phyloP scores from a whole-genome alignment of 2,113 vertebrate species.

The Dromaius novaehollandiae region DNA sequence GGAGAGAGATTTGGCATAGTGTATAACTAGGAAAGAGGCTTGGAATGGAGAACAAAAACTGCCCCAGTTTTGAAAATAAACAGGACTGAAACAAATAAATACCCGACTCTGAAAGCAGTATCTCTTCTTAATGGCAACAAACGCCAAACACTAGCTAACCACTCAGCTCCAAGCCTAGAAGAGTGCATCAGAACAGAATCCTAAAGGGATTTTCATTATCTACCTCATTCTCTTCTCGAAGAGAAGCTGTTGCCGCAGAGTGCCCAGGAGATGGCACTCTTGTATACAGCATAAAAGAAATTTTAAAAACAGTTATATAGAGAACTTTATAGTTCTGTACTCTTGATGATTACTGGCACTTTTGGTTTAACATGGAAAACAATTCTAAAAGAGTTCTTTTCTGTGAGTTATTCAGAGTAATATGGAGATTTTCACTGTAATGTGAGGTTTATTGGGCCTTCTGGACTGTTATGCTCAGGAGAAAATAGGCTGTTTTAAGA shows the following conservation, averaged over 20 bases:
- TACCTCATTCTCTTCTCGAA: background rate
- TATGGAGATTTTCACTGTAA: background rate
- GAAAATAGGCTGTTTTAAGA: background rate
- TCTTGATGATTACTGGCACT: background rate
- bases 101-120: background rate
- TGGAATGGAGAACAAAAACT: background rate
- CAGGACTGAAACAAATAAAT: background rate
- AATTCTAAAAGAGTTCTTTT: background rate
- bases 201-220: background rate
- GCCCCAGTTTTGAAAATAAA: background rate
- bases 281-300: background rate
- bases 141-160: background rate
- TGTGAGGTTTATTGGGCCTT: background rate
- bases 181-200: background rate
- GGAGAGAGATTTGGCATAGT: background rate
- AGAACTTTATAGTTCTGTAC: accelerated
- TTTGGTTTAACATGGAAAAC: background rate
- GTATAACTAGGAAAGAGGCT: background rate
- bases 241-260: background rate
- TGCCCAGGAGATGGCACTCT: slow-evolving; percentile 46
- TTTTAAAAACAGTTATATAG: background rate
- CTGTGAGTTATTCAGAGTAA: background rate
- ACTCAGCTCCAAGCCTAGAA: background rate
- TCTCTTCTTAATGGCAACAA: background rate
- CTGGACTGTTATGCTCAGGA: background rate